Base-by-base conservation (phyloP, 2,797 vertebrate genomes). In the Clarias laeviceps region DNA sequence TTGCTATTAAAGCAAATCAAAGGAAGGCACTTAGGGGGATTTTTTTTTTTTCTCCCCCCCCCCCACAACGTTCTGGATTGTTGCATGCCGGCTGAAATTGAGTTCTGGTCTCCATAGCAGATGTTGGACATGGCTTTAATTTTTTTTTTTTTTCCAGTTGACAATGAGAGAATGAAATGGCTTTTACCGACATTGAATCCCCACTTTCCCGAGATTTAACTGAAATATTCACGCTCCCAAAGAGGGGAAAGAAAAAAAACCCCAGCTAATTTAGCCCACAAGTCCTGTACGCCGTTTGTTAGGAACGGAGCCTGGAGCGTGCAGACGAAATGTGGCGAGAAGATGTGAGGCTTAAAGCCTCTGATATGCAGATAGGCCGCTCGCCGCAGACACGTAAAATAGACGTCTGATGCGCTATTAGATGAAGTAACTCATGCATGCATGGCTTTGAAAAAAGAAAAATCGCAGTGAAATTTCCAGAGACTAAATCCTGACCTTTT, bases 191-290 rank as follows among this genome's bases (percentile, higher is more conserved):
- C 85, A 89, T 89, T 88, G 92, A 85, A 89, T 89, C 80, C 68
- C 61, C 73, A 69, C 65, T 92, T 92, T 93, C 91, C 91, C 91
- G 89, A 90, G 89, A 91, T 91, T 92, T 88, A 88, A 87, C 89
- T 59, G 80, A 91, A 91, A 91, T 89, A 93, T 94, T 93, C 93
- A 91, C 87, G 87, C 85, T 92, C 90, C 79, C 90, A 90, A 89
- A 88, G 62, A 88, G 59, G 59, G 89, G 40, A 87, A 84, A 85
- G 85, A 87, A 79, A 62, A 45, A 64, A 29, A 37, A 37, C 34
- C 34, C 34, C 15, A 50, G 88, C 92, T 94, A 90, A 82, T 89
- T 76, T 88, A 84, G 90, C 88, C 91, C 86, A 86, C 81, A 89
- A 90, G 69, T 85, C 90, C 37, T 65, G 90, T 93, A 91, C 93